Evolutionary conservation across 2,113 vertebrate species (phyloP).

Genomic region (Phylloscopus trochiloides): DNA sequence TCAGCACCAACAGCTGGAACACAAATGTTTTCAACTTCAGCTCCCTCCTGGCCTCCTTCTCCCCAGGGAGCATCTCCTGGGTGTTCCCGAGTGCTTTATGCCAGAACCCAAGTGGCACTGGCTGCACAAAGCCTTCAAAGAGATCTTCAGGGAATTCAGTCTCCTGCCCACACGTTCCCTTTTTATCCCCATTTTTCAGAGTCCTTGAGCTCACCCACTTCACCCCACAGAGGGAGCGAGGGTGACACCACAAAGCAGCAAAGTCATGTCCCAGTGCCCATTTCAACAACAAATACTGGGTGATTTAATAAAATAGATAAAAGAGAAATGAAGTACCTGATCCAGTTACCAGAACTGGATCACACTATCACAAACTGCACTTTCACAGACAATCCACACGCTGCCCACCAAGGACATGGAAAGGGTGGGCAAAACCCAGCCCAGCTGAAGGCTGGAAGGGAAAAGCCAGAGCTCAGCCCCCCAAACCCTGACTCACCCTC

Average conservation of each 20-base stretch:
- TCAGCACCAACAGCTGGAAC: background rate
- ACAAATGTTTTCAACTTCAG: background rate
- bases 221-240: rapidly evolving
- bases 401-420: rapidly evolving
- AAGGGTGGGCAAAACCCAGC: background rate
- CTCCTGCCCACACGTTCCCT: background rate
- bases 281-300: background rate
- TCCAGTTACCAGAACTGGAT: background rate
- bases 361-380: rapidly evolving
- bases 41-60: no score
- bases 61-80: background rate
- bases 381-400: rapidly evolving
- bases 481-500: slow-evolving; percentile 73
- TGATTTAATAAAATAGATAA: background rate
- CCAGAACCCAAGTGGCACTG: background rate
- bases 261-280: background rate
- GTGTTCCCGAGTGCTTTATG: background rate
- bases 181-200: rapidly evolving
- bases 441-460: background rate
- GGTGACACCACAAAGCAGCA: background rate
- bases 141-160: background rate
- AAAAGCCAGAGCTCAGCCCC: background rate
- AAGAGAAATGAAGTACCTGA: background rate
- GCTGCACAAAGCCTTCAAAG: background rate
- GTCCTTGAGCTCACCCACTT: background rate